These are phyloP conservation scores for Scyliorhinus canicula DNA, from an alignment of 2,797 vertebrate genomes.

Conservation along the genomic window DNA sequence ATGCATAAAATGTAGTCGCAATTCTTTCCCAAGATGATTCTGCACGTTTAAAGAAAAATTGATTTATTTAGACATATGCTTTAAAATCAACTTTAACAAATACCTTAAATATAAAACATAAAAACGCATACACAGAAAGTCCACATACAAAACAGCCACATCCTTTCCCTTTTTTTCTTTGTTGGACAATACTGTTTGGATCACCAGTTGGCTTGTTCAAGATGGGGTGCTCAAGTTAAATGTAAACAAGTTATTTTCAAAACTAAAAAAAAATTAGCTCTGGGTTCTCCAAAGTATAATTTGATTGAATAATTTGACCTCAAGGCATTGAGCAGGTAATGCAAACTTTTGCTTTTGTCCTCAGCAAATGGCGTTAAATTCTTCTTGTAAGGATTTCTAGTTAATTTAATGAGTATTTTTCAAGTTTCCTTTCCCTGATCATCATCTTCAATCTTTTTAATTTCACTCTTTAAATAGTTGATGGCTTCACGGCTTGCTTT, in stretches of 20 bases:
- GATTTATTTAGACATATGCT: slow-evolving; percentile 6
- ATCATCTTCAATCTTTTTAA: slow-evolving; percentile 89
- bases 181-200: background rate
- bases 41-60: background rate
- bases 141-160: background rate
- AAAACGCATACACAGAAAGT: slow-evolving; percentile 3
- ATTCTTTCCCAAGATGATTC: background rate
- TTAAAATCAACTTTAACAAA: slow-evolving; percentile 25
- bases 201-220: background rate
- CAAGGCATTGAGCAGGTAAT: background rate
- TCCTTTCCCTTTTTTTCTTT: background rate
- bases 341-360: background rate
- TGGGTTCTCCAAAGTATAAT: background rate
- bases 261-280: background rate
- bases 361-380: background rate
- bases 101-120: slow-evolving; percentile 20
- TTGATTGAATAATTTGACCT: background rate
- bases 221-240: background rate
- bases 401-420: slow-evolving; percentile 29
- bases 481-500: slow-evolving; percentile 97
- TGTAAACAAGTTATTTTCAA: background rate
- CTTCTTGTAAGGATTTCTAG: slow-evolving; percentile 17
- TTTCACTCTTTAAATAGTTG: slow-evolving; percentile 90
- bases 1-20: background rate
- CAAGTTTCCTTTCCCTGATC: slow-evolving; percentile 88